phyloP scores from a whole-genome alignment of 2,113 vertebrate genomes.

The Nyctibius bracteatus region DNA sequence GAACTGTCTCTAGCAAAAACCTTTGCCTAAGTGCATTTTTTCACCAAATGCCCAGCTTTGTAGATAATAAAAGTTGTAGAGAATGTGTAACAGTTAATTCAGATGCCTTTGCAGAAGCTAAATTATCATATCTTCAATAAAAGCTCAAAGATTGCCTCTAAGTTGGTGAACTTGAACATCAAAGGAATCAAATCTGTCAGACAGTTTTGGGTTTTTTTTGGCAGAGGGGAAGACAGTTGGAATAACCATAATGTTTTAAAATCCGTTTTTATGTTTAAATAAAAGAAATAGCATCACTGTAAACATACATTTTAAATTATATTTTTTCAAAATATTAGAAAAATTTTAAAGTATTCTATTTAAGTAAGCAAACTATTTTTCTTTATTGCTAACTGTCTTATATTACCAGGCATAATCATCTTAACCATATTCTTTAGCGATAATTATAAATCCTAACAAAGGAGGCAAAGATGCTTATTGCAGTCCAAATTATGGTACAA shows the following conservation, averaged over 20 bases:
- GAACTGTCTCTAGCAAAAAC: background rate
- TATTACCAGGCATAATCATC: background rate
- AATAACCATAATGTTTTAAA: background rate
- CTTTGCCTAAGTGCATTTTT: background rate
- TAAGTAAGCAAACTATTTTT: background rate
- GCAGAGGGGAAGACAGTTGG: background rate
- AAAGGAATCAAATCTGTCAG: background rate
- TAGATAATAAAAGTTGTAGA: background rate
- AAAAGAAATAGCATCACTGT: background rate
- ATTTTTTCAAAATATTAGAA: background rate
- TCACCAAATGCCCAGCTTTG: background rate
- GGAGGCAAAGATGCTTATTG: background rate
- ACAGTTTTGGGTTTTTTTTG: background rate
- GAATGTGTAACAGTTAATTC: background rate
- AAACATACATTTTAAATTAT: background rate
- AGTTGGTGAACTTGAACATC: background rate
- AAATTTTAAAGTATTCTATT: background rate
- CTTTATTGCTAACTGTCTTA: background rate
- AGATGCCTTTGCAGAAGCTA: background rate
- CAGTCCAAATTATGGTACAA: background rate
- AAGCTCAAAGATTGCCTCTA: background rate
- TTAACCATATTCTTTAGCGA: background rate
- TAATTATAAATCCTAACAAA: background rate
- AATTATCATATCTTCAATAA: background rate
- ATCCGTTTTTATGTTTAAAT: background rate